Conservation (phyloP, 2,113 vertebrate species). For the Sigmodon hispidus region DNA sequence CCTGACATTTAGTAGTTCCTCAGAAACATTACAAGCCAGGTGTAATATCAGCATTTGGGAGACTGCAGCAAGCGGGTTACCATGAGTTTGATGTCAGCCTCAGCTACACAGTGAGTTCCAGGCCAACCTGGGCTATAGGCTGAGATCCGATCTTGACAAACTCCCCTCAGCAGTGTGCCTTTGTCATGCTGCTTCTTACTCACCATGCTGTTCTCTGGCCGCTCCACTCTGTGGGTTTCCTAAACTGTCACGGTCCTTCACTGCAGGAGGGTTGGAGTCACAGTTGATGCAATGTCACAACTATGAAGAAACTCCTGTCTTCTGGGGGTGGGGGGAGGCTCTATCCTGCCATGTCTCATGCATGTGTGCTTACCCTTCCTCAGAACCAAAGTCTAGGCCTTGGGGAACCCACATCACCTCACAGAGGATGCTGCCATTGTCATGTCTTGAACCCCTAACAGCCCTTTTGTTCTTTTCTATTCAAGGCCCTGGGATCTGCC, state of each 20-base stretch:
- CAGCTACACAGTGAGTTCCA: background rate
- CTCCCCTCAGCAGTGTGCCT: background rate
- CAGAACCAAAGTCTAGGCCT: background rate
- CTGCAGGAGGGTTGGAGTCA: background rate
- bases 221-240: background rate
- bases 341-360: background rate
- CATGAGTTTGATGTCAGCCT: background rate
- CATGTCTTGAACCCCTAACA: background rate
- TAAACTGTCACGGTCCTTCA: background rate
- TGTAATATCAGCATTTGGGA: background rate
- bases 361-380: background rate
- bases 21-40: background rate
- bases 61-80: background rate
- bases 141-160: background rate
- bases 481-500: background rate
- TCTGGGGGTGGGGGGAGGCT: background rate
- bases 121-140: background rate
- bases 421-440: background rate
- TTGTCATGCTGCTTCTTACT: background rate
- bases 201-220: background rate
- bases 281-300: background rate
- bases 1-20: background rate
- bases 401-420: background rate
- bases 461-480: constrained; percentile 17
- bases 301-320: background rate